Evolutionary conservation across 2,888 invertebrate genomes (phyloP), one percentile per base, ranked within the genome.

Genomic region (Bhutanitis thaidina): DNA sequence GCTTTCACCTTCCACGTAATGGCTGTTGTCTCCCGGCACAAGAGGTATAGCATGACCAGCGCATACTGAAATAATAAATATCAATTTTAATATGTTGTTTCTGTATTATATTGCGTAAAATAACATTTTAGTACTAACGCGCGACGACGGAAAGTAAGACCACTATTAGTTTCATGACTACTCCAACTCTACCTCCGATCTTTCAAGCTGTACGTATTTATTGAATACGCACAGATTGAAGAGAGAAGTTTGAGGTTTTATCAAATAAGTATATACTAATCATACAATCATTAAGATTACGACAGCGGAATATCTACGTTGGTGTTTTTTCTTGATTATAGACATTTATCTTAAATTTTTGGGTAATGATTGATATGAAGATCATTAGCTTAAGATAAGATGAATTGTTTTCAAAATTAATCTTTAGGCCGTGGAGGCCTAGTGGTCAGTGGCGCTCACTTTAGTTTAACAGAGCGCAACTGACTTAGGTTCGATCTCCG

Each of bases 1-100:
- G 56, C 74, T 75, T 37, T 63, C 69, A 0, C 80, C 77, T 43
- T 77, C 77, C 32, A 77, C 73, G 55, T 76, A 80, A 59, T 77
- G 69, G 52, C 75, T 76, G 52, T 79, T 79, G 52, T 79, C 77
- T 16, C 69, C 69, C 2, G 78, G 79, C 14, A 65, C 38, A 5
- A 40, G 7, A 25, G 76, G 73, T 16, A 75, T 56, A 10, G 66
- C 65, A 35, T 56, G 59, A 37, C 69, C 64, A 35, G 69, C 62
- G 57, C 70, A 68, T 7, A 72, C 78, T 61, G 32, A 8, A 43
- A 51, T 27, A 20, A 13, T 10, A 30, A 20, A 14, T n/a, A 8
- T 13, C 1, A 34, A 34, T n/a, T 7, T 3, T 34, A 29, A 5
- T 29, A n/a, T 4, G 4, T 30, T 30, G 25, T 10, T 27, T 12